Conservation (phyloP, 2,888 invertebrate genomes). For the Drosophila neutralis region DNA sequence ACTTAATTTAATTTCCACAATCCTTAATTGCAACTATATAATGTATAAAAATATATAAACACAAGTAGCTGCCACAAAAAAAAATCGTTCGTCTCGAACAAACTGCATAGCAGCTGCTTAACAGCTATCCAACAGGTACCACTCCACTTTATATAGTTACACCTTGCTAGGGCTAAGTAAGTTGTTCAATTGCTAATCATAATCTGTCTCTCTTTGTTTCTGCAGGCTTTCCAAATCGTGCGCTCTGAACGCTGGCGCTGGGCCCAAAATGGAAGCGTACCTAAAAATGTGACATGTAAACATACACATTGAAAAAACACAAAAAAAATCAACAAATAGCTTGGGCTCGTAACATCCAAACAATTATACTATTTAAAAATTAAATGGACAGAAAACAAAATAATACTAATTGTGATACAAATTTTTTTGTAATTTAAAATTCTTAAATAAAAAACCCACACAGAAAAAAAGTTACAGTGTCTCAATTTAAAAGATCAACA, state of each 20-base stretch:
- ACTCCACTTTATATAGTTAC: background rate
- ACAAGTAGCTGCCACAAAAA: background rate
- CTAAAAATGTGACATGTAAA: constrained; percentile 48
- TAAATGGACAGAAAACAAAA: constrained; percentile 66
- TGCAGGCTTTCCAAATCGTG: constrained; percentile 51
- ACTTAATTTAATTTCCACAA: background rate
- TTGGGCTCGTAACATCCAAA: constrained; percentile 43
- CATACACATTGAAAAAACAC: constrained; percentile 20
- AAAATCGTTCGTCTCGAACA: background rate
- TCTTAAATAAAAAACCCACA: constrained; percentile 62
- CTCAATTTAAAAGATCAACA: background rate
- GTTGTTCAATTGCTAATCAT: background rate
- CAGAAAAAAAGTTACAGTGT: constrained; percentile 14
- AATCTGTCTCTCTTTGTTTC: background rate
- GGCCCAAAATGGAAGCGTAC: constrained; percentile 24
- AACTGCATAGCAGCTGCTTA: background rate
- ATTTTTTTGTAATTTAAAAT: constrained; percentile 77
- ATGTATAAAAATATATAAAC: background rate
- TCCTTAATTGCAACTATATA: background rate
- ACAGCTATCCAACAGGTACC: background rate
- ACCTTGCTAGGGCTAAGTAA: background rate
- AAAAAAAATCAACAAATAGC: constrained; percentile 22
- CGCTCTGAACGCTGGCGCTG: constrained; percentile 35
- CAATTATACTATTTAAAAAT: constrained; percentile 53
- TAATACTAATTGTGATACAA: constrained; percentile 77